These are phyloP conservation scores for Spondyliosoma cantharus DNA, from an alignment of 2,797 vertebrate species.

Conservation along the genomic window DNA sequence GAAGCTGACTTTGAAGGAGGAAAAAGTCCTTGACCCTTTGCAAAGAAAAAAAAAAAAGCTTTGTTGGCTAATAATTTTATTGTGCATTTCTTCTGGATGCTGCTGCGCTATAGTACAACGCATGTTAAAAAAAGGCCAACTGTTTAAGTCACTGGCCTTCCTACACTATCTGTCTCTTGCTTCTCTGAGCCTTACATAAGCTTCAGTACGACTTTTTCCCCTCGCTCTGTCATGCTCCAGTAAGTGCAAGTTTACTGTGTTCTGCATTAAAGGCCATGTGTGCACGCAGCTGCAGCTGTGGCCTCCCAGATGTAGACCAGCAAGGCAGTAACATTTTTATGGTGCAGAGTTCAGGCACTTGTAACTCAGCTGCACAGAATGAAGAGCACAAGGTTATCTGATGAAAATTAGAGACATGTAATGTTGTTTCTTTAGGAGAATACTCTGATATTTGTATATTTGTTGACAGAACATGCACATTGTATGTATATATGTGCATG, in stretches of 20 bases:
- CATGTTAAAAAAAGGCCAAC: conserved; percentile 13
- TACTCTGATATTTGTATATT: background rate
- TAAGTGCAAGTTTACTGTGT: conserved; percentile 76
- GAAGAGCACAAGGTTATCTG: conserved; percentile 21
- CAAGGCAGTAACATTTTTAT: conserved; percentile 67
- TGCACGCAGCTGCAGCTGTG: conserved; percentile 73
- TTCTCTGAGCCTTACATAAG: conserved; percentile 71
- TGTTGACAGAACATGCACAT: background rate
- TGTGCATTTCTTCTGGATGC: background rate
- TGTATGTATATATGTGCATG: background rate
- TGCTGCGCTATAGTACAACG: background rate
- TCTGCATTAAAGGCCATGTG: conserved; percentile 74
- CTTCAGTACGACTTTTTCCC: conserved; percentile 48
- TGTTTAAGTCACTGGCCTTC: conserved; percentile 32
- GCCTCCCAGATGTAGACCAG: conserved; percentile 73
- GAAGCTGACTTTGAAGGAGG: conserved; percentile 54
- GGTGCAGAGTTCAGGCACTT: conserved; percentile 51
- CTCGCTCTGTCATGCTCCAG: conserved; percentile 70
- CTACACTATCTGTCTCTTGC: conserved; percentile 29
- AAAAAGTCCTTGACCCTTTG: conserved; percentile 57
- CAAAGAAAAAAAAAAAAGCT: background rate
- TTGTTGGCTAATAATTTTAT: background rate
- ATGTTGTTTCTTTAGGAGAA: background rate
- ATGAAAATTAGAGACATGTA: background rate
- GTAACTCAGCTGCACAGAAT: conserved; percentile 45